phyloP scores from a whole-genome alignment of 2,797 vertebrate species.

The Thripadectes ignobilis region DNA sequence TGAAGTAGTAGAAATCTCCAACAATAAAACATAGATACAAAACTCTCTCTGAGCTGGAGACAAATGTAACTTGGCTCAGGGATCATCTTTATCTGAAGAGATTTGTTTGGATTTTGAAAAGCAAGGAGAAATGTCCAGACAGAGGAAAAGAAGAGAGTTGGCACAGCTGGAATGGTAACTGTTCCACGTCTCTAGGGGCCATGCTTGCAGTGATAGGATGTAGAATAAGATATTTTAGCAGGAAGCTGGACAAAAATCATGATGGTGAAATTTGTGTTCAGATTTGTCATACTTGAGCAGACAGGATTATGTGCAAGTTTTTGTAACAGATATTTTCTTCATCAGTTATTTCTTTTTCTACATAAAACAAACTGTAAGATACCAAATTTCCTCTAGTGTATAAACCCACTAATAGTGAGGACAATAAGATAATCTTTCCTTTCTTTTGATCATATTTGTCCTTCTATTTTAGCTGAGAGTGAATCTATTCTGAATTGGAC shows the following conservation, averaged over 20 bases:
- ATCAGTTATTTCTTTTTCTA: background rate
- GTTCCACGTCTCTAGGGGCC: background rate
- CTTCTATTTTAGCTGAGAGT: background rate
- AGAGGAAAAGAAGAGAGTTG: background rate
- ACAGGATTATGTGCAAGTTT: background rate
- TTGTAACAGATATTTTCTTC: background rate
- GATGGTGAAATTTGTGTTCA: background rate
- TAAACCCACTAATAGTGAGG: background rate
- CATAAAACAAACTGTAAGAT: background rate
- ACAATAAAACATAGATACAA: background rate
- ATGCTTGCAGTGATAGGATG: background rate
- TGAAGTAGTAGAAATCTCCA: background rate
- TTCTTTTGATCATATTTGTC: background rate
- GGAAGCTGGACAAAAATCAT: background rate
- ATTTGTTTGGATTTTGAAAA: background rate
- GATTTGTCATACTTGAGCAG: background rate
- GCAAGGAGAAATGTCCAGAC: background rate
- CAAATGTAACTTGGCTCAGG: background rate
- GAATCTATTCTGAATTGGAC: background rate
- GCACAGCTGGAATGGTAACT: background rate
- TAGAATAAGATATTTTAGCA: background rate
- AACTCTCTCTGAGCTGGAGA: background rate
- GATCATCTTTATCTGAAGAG: background rate
- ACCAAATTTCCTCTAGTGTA: background rate
- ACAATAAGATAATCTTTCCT: background rate